These are phyloP conservation scores for Proisotoma minuta DNA, from an alignment of 2,888 invertebrate species.

Conservation along the genomic window DNA sequence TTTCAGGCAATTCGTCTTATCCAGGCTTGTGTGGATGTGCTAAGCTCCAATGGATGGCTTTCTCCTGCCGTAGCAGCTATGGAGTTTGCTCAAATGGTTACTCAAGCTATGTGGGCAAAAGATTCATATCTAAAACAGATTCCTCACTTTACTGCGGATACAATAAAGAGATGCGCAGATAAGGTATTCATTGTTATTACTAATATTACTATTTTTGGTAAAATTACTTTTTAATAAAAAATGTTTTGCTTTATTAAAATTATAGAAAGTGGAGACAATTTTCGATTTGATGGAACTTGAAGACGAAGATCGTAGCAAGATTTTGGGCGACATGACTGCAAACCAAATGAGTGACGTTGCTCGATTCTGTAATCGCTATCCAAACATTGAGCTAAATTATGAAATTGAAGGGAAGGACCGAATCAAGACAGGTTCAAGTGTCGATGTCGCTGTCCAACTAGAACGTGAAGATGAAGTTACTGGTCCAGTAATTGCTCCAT, in stretches of 20 bases:
- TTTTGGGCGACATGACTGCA: conserved; percentile 70
- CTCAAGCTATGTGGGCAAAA: conserved; percentile 99
- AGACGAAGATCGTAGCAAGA: conserved; percentile 74
- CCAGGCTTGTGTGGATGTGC: conserved; percentile 88
- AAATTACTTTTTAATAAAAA: neutral
- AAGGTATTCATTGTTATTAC: conserved; percentile 54
- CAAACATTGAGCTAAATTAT: conserved; percentile 92
- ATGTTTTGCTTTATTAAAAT: neutral
- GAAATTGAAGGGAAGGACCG: conserved; percentile 78
- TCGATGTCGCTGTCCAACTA: conserved; percentile 82
- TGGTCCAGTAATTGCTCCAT: conserved; percentile 96
- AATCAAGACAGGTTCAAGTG: conserved; percentile 73
- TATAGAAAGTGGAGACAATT: conserved; percentile 74
- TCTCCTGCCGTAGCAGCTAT: conserved; percentile 97
- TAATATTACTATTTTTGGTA: neutral
- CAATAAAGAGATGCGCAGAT: conserved; percentile 84
- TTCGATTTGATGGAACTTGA: conserved; percentile 95
- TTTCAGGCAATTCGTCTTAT: conserved; percentile 71
- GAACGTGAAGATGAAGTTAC: conserved; percentile 95
- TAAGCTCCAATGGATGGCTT: conserved; percentile 95
- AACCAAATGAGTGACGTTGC: conserved; percentile 96
- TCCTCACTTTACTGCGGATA: conserved; percentile 86
- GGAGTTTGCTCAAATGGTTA: conserved; percentile 99
- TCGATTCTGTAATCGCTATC: conserved; percentile 96
- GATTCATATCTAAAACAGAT: conserved; percentile 95